Base-by-base conservation (phyloP, 2,113 vertebrate genomes). In the Cephalopterus ornatus region DNA sequence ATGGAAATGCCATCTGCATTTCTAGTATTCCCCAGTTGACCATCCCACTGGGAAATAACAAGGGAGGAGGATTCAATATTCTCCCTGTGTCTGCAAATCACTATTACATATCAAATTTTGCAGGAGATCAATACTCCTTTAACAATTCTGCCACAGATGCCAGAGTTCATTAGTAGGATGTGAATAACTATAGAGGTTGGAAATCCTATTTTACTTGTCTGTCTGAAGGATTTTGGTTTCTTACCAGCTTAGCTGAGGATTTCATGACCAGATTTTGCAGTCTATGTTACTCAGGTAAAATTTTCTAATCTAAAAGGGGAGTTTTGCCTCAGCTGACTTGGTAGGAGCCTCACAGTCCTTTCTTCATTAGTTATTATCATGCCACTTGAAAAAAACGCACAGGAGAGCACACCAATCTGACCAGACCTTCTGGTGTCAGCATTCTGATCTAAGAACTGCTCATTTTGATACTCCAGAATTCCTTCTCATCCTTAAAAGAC, bases 161-260 rank as follows among this genome's bases (percentile, higher is more conserved):
- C 91, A 93, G 68, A 89, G 92, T 70, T 93, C 70, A 86, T 97
- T 96, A 92, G 85, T 28, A 65, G 61, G 61, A 89, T 46, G 65
- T 75, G 83, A 95, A 94, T 95, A 95, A 92, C 80, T 74, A 49
- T 65, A 37, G 86, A 91, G 85, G 55, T 14, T 87, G 85, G 49
- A 80, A 96, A 97, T 95, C 92, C 95, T 94, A 88, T 96, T 97
- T 94, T 84, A 74, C 65, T 96, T 95, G 92, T 95, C 93, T 97
- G 93, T 88, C 95, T 94, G 92, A 96, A 93, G 92, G 95, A 96
- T 95, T 94, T 93, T 81, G 61, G 73, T 91, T 92, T 67, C 95
- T 96, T 96, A 95, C 59, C 47, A 14, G 90, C 88, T 96, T 95
- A 94, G 37, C 66, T 91, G 73, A 66, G 88, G 95, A 96, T 96